phyloP scores from a whole-genome alignment of 2,888 invertebrate species.

The Octodonta nipae region DNA sequence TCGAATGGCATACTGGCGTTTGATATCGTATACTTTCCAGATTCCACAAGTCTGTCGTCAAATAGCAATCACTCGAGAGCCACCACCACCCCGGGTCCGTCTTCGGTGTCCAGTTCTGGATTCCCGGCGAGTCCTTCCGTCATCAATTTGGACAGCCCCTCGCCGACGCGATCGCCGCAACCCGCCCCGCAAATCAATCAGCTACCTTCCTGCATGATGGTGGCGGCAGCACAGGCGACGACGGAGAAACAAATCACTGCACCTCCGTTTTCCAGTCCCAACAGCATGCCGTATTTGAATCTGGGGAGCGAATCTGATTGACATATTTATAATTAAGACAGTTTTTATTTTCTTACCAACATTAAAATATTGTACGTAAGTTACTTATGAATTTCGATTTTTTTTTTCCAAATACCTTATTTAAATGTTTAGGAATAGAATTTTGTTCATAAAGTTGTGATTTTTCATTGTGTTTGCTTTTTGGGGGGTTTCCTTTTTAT shows the following conservation, averaged over 20 bases:
- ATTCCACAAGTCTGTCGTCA: conserved; percentile 34
- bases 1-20: no score
- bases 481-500: no score
- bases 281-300: conserved; percentile 28
- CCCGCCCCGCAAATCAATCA: conserved; percentile 4
- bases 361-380: no score
- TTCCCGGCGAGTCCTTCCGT: conserved; percentile 46
- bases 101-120: conserved; percentile 46
- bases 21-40: conserved; percentile 16
- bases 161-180: conserved; percentile 39
- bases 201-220: conserved; percentile 25
- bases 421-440: no score
- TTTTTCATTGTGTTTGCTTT: no score
- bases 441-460: no score
- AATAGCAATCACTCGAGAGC: conserved; percentile 34
- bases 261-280: conserved; percentile 13
- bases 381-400: no score
- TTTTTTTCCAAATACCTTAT: no score
- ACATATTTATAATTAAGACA: no score
- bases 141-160: conserved; percentile 51
- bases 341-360: no score
- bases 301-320: conserved; percentile 29
- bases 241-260: conserved; percentile 11
- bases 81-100: conserved; percentile 32
- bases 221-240: conserved; percentile 17